phyloP scores from a whole-genome alignment of 1,140 invertebrate genomes.

The Drosophila navojoa region DNA sequence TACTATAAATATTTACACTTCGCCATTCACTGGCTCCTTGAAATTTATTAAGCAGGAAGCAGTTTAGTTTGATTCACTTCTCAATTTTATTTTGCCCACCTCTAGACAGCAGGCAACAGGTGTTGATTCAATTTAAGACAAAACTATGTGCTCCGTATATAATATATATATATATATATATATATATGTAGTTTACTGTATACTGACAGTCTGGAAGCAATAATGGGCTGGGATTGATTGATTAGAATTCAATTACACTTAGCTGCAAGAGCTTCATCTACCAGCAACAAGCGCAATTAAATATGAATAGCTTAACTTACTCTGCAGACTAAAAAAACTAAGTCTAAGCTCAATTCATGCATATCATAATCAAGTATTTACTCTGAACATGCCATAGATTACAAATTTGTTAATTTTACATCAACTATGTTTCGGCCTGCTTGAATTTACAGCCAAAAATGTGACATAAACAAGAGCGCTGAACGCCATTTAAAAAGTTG shows the following conservation, averaged over 20 bases:
- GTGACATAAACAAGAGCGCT: slow-evolving; percentile 44
- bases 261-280: too few relatives aligned
- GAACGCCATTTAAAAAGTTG: slow-evolving; percentile 73
- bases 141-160: background rate
- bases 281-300: too few relatives aligned
- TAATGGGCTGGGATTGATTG: background rate
- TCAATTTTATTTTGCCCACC: too few relatives aligned
- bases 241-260: background rate
- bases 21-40: too few relatives aligned
- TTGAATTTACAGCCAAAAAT: slow-evolving; percentile 44
- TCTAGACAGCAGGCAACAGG: slow-evolving; percentile 4
- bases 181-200: background rate
- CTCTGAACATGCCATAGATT: background rate
- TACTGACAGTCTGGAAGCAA: too few relatives aligned
- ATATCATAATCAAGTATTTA: background rate
- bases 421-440: background rate
- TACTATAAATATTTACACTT: too few relatives aligned
- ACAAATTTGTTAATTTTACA: slow-evolving; percentile 3
- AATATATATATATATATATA: too few relatives aligned
- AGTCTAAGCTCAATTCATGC: background rate
- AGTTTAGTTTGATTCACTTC: background rate
- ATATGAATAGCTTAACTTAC: too few relatives aligned
- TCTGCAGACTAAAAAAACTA: background rate
- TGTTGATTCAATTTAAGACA: background rate
- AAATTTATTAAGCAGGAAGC: background rate